Base-by-base conservation (phyloP, 2,888 invertebrate genomes). In the Poecilus cupreus region DNA sequence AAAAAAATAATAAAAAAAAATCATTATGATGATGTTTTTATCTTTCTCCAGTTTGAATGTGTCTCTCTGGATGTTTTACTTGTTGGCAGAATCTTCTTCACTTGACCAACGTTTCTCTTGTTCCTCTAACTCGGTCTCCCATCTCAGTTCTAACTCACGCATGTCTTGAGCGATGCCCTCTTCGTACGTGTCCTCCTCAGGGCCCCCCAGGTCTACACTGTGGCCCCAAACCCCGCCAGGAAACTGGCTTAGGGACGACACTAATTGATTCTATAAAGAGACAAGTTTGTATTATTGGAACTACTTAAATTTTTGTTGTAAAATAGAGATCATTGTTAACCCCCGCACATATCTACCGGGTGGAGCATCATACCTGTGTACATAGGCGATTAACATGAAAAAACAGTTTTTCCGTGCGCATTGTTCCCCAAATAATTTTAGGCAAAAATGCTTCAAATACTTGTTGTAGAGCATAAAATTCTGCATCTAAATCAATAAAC, bases 151-250 rank as follows among this genome's bases (percentile, higher is more conserved):
- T 80, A 93, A 87, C 85, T 93, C 92, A 13, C 92, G 89, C 91
- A 94, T 93, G 85, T 93, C 93, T 84, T 93, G 93, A 49, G 93
- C 94, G 82, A 94, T 93, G 82, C 92, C 92, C 82, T 90, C 91
- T 85, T 93, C 93, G 84, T 93, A 92, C 82, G 91, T 91, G 82
- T 92, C 92, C 85, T 93, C 92, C 87, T 92, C 89, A 0, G 86
- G 83, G 32, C 86, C 84, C 0, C 85, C 85, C 32, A 83, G 51
- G 37, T 83, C 83, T 3, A 85, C 86, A 78, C 87, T 86, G 70
- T 85, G 86, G 80, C 84, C 11, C 81, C 81, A 81, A 49, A 81
- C 84, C 57, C 85, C 85, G 8, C 85, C 85, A 84, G 86, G 86
- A 4, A 86, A 85, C 82, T 87, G 87, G 80, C 85, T 87, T 80